Evolutionary conservation across 2,888 invertebrate genomes (phyloP).

Genomic region (Eupithecia subfuscata): DNA sequence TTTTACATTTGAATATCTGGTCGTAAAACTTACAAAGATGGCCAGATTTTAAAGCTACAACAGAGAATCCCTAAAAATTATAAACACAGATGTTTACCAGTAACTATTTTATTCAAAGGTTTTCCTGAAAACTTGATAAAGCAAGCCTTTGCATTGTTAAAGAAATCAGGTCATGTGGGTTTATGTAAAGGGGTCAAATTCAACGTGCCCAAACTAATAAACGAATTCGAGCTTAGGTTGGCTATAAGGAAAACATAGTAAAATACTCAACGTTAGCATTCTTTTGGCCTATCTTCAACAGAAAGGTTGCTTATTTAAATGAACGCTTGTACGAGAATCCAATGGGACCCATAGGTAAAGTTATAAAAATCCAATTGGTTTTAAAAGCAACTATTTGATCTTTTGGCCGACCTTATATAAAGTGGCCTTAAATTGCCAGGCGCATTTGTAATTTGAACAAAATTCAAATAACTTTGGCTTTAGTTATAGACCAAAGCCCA

Average conservation of each 20-base stretch:
- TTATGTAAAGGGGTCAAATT: constrained; percentile 33
- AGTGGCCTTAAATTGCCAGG: too few relatives aligned
- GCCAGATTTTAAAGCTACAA: background rate
- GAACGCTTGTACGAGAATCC: background rate
- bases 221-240: constrained; percentile 22
- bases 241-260: constrained; percentile 28
- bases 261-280: constrained; percentile 8
- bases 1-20: background rate
- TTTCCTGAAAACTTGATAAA: constrained; percentile 22
- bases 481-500: constrained; percentile 29
- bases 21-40: background rate
- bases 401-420: background rate
- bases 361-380: background rate
- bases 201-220: constrained; percentile 34
- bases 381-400: background rate
- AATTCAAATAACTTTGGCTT: constrained; percentile 8
- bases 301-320: background rate
- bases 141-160: constrained; percentile 24
- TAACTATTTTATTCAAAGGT: constrained; percentile 12
- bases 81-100: background rate
- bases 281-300: constrained; percentile 3
- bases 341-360: background rate
- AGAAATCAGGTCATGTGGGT: constrained; percentile 34
- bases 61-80: background rate
- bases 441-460: background rate